These are phyloP conservation scores for Brevimyrus niger DNA, from an alignment of 2,113 vertebrate species.

Conservation along the genomic window DNA sequence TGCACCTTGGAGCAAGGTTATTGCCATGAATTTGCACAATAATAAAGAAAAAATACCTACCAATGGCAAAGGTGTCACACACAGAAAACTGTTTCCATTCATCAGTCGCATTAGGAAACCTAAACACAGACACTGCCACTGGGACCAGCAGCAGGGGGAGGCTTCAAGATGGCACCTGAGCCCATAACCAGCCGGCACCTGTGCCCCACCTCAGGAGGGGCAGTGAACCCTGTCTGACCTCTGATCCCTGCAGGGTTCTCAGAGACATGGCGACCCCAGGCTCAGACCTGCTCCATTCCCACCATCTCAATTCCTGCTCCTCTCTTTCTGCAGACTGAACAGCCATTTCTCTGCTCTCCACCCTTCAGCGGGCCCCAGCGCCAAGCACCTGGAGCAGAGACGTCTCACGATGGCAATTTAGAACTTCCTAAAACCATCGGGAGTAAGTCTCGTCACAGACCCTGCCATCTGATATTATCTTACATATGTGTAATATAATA, in stretches of 20 bases:
- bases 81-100: neutral
- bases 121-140: neutral
- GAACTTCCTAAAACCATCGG: neutral
- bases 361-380: neutral
- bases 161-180: neutral
- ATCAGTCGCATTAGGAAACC: neutral
- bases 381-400: neutral
- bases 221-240: neutral
- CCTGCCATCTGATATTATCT: neutral
- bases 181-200: neutral
- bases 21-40: neutral
- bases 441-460: neutral
- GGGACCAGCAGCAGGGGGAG: neutral
- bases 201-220: neutral
- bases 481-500: neutral
- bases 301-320: neutral
- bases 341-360: neutral
- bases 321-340: neutral
- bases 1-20: neutral
- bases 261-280: neutral
- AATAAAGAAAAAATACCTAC: neutral
- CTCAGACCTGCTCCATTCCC: neutral
- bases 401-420: neutral
- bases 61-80: neutral
- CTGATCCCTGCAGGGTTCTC: neutral